These are phyloP conservation scores for Latrodectus elegans DNA, from an alignment of 2,888 invertebrate genomes.

Conservation along the genomic window DNA sequence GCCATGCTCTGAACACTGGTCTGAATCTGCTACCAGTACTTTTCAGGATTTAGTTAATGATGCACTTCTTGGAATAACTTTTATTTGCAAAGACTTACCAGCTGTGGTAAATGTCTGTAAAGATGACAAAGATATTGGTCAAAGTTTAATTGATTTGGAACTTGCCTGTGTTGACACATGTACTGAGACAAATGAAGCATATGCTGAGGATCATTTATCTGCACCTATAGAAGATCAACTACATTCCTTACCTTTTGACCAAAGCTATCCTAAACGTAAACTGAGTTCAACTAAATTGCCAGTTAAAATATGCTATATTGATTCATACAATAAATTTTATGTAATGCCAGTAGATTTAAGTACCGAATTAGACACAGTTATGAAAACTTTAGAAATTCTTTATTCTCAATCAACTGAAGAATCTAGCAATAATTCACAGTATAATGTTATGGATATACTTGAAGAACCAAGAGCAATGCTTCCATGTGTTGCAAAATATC, in stretches of 20 bases:
- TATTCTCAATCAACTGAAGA: constrained; percentile 11
- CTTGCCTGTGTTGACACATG: constrained; percentile 51
- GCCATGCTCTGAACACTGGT: constrained; percentile 43
- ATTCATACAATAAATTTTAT: constrained; percentile 53
- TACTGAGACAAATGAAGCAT: constrained; percentile 49
- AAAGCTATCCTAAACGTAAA: constrained; percentile 56
- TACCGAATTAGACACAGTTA: constrained; percentile 51
- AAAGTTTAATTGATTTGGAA: constrained; percentile 49
- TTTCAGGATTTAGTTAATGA: constrained; percentile 49
- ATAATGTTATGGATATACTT: neutral
- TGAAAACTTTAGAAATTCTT: constrained; percentile 39
- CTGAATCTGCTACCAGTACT: constrained; percentile 24
- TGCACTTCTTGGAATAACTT: constrained; percentile 35
- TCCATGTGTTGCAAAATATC: constrained; percentile 64
- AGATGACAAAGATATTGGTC: constrained; percentile 55
- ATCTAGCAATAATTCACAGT: neutral
- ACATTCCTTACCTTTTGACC: constrained; percentile 44
- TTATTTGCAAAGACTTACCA: constrained; percentile 59
- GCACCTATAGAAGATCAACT: constrained; percentile 45
- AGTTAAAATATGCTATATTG: constrained; percentile 55
- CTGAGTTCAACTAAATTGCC: constrained; percentile 14
- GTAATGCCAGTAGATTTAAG: constrained; percentile 41
- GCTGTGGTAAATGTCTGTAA: constrained; percentile 51
- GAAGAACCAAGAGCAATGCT: constrained; percentile 36
- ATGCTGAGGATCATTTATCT: constrained; percentile 59